A percentile compares a stretch with the other conserved stretches of the same genome.
These are phyloP conservation scores for Chionis minor DNA, from an alignment of 2,113 vertebrate genomes.

Conservation along the genomic window DNA sequence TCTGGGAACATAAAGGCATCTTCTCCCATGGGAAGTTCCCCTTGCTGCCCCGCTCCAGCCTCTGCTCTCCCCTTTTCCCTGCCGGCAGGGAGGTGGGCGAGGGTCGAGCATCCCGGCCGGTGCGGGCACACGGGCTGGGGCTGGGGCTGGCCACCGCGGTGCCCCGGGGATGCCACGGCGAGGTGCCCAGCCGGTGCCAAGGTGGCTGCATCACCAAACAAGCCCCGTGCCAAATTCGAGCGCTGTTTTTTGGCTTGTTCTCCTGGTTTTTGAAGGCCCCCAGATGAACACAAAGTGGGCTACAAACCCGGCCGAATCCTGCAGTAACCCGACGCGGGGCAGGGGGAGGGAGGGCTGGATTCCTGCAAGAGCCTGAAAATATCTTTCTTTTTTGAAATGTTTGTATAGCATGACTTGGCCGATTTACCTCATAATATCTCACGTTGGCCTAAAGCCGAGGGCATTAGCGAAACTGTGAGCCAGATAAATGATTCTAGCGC, in stretches of 20 bases:
- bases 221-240: not conserved
- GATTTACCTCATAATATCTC: conserved; percentile 62
- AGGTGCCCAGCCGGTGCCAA: accelerated
- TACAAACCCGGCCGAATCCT: not conserved
- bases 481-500: conserved; percentile 48
- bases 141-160: not conserved
- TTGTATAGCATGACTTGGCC: conserved; percentile 62
- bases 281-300: not conserved
- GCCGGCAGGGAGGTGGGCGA: not conserved
- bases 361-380: conserved; percentile 50
- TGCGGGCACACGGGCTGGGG: accelerated
- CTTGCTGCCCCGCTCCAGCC: not conserved
- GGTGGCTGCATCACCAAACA: accelerated
- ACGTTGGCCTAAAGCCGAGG: conserved; percentile 57
- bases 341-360: not conserved
- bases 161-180: not conserved
- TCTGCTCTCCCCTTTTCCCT: not conserved
- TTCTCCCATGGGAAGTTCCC: not conserved
- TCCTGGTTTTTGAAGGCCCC: not conserved
- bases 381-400: conserved; percentile 56
- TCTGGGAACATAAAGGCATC: not conserved
- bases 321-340: not conserved
- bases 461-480: conserved; percentile 44
- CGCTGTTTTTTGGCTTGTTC: not conserved
- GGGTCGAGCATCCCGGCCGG: not conserved